Base-by-base conservation (phyloP, 1,140 invertebrate species). In the Conopomorpha cramerella region DNA sequence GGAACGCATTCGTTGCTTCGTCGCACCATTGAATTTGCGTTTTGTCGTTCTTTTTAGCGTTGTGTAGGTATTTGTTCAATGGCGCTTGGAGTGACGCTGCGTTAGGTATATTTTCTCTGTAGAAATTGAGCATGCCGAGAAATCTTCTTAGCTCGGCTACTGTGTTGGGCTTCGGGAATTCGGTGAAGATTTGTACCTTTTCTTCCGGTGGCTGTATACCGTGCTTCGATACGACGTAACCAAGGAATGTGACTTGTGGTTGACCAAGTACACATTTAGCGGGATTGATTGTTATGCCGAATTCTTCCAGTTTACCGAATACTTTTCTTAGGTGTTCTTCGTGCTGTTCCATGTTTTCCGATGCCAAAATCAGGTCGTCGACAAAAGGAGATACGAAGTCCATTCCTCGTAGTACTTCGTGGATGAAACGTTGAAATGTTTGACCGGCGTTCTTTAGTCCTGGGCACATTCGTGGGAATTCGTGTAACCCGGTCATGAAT, bases 51-150 rank as follows among this genome's bases (percentile, higher is more conserved):
- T 61, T 62, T 25, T 58, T 62, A 6, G 43, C 52, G 3, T 45
- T 42, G 34, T 43, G 44, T 4, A 51, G 26, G 13, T 45, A 46
- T 8, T 40, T 27, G 18, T 43, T 45, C 1, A 64, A 42, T 7
- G 39, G 36, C 12, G 30, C 31, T 43, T 65, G 58, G 4, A 17
- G 25, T 7, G 47, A 18, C 4, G 52, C 40, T 3, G 49, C 51
- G 16, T 56, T 26, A 1, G 45, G 46, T 25, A 48, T 38, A 28
- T 40, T 45, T 1, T 45, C 33, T 10, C 49, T 33, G 34, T 66
- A 64, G 36, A 50, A 64, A 19, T 60, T 54, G 1, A 63, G 6
- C 40, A 57, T 51, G 1, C 51, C 63, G 0, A 72, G 26, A 41
- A 66, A 76, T n/a, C 54, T 35, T n/a, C 55, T 35, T 1, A 61